These are phyloP conservation scores for Amblyjoppa proteus DNA, from an alignment of 2,888 invertebrate species.

Conservation along the genomic window DNA sequence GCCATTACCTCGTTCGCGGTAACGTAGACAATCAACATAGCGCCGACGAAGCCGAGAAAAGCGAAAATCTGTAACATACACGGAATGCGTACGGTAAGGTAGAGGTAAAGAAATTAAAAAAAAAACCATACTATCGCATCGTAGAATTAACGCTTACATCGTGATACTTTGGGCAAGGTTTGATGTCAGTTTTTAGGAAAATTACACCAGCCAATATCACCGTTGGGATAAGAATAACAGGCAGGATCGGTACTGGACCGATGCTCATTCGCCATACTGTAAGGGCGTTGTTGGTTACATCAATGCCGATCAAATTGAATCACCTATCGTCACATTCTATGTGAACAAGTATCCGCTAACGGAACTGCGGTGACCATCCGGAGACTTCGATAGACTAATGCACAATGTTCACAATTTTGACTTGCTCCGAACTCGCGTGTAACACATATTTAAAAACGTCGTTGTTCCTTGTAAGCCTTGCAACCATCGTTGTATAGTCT, in stretches of 20 bases:
- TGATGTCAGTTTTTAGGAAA: constrained; percentile 76
- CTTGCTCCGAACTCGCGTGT: too few species aligned
- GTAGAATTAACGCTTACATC: constrained; percentile 75
- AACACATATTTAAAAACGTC: too few species aligned
- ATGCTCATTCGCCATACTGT: constrained; percentile 75
- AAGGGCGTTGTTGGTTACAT: constrained; percentile 3
- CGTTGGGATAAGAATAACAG: constrained; percentile 72
- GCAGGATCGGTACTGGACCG: constrained; percentile 76
- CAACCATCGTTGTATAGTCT: too few species aligned
- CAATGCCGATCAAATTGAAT: background rate
- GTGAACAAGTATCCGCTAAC: background rate
- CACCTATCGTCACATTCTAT: constrained; percentile 48
- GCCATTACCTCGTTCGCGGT: constrained; percentile 88
- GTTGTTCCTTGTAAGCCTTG: too few species aligned
- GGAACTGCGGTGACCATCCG: too few species aligned
- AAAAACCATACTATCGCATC: background rate
- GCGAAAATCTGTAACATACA: constrained; percentile 83
- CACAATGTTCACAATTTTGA: too few species aligned
- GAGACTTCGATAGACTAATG: too few species aligned
- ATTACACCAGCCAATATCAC: constrained; percentile 72
- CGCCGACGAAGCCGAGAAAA: constrained; percentile 87
- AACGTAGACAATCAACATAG: constrained; percentile 87
- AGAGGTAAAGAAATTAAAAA: background rate
- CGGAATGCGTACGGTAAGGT: background rate
- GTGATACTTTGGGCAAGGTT: constrained; percentile 79